Conservation (phyloP, 2,888 invertebrate genomes). For the Clitarchus hookeri region DNA sequence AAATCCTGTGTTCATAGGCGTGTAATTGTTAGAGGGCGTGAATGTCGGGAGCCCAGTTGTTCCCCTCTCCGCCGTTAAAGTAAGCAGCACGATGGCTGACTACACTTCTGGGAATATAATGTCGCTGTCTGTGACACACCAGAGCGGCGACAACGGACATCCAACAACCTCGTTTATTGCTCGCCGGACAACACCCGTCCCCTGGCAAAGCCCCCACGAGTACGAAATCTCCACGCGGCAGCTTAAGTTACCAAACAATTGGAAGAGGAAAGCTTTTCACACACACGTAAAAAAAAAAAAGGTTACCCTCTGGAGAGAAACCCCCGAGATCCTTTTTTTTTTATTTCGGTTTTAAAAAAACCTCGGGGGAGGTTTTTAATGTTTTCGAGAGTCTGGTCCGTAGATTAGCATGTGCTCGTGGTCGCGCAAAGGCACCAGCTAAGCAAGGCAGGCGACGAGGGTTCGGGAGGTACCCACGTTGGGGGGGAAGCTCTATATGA, state of each 20-base stretch:
- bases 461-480: too few relatives aligned
- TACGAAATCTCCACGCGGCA: background rate
- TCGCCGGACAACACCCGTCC: too few relatives aligned
- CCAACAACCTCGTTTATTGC: too few relatives aligned
- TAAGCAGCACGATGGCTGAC: too few relatives aligned
- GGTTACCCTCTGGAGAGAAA: background rate
- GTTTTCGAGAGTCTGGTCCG: background rate
- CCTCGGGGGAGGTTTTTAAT: background rate
- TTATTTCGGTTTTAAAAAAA: background rate
- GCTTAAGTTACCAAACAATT: conserved; percentile 10
- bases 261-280: background rate
- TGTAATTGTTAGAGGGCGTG: too few relatives aligned
- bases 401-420: conserved; percentile 1
- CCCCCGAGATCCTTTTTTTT: background rate
- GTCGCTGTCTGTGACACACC: too few relatives aligned
- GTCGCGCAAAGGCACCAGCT: background rate
- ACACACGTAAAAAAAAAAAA: background rate
- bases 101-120: too few relatives aligned
- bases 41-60: too few relatives aligned
- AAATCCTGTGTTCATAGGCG: too few relatives aligned
- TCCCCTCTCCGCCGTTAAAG: too few relatives aligned
- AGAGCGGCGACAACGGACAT: too few relatives aligned
- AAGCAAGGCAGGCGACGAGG: background rate
- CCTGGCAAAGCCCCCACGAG: background rate
- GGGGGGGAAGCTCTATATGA: conserved; percentile 28